Percentiles rank a stretch among this genome's conserved stretches.
These are phyloP conservation scores for Lacerta bilineata DNA, from an alignment of 2,797 vertebrate species.

Conservation along the genomic window DNA sequence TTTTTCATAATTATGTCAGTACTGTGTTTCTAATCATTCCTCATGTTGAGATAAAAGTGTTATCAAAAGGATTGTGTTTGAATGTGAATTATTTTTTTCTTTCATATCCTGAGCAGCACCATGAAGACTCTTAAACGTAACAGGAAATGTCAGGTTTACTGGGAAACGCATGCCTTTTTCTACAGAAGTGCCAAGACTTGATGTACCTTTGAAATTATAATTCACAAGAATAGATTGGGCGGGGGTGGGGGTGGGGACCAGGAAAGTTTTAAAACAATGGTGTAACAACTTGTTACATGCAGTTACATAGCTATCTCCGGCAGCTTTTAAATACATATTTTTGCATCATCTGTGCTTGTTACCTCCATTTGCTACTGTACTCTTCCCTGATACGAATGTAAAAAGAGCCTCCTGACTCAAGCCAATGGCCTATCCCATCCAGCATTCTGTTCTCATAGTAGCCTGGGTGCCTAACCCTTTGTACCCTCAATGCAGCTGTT, in stretches of 20 bases:
- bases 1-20: background rate
- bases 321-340: background rate
- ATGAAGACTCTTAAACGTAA: background rate
- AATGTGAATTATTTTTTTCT: background rate
- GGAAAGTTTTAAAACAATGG: background rate
- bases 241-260: background rate
- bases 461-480: too few relatives aligned
- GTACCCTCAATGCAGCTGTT: background rate
- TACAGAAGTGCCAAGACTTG: background rate
- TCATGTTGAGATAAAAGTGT: background rate
- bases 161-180: background rate
- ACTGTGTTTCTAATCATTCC: background rate
- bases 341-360: background rate
- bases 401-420: too few relatives aligned
- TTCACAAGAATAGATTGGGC: background rate
- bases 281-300: background rate
- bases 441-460: too few relatives aligned
- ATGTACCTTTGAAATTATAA: background rate
- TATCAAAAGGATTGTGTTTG: background rate
- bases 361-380: background rate
- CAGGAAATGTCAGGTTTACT: background rate
- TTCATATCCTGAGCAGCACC: background rate
- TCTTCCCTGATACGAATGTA: too few relatives aligned
- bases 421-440: too few relatives aligned
- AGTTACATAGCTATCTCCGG: background rate